Evolutionary conservation across 1,140 invertebrate genomes (phyloP), one percentile per base, ranked within the genome.

Genomic region (Calosoma granatense): DNA sequence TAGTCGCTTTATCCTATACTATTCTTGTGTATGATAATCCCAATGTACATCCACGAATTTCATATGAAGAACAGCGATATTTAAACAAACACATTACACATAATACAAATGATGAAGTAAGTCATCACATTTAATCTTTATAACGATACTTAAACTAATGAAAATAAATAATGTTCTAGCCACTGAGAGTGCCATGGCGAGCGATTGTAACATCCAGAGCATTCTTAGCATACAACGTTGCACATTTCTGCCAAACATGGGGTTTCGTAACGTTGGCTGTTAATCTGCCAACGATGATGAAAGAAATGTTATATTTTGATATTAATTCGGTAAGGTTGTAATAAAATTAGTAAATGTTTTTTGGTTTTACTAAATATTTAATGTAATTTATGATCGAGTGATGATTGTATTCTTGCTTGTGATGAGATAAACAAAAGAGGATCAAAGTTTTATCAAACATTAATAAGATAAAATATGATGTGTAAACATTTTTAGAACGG

Each of bases 401-500:
- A n/a, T n/a, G n/a, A n/a, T n/a, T n/a, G n/a, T n/a, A n/a, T n/a
- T n/a, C n/a, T n/a, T n/a, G n/a, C n/a, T n/a, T n/a, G n/a, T n/a
- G n/a, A n/a, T n/a, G n/a, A n/a, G n/a, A n/a, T n/a, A n/a, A n/a
- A n/a, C n/a, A n/a, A n/a, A n/a, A n/a, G n/a, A n/a, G n/a, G n/a
- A n/a, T n/a, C n/a, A n/a, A n/a, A n/a, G n/a, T n/a, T n/a, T n/a
- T n/a, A n/a, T n/a, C n/a, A n/a, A n/a, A n/a, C n/a, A n/a, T n/a
- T n/a, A n/a, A n/a, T n/a, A n/a, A n/a, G n/a, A n/a, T n/a, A n/a
- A n/a, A n/a, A n/a, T n/a, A n/a, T n/a, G n/a, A n/a, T n/a, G n/a
- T n/a, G n/a, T n/a, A n/a, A n/a, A n/a, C n/a, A n/a, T n/a, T 53
- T 53, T 53, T 22, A 53, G 51, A 53, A 53, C 22, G 51, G 51